Base-by-base conservation (phyloP, 1,140 invertebrate species). In the Laupala kohalensis region DNA sequence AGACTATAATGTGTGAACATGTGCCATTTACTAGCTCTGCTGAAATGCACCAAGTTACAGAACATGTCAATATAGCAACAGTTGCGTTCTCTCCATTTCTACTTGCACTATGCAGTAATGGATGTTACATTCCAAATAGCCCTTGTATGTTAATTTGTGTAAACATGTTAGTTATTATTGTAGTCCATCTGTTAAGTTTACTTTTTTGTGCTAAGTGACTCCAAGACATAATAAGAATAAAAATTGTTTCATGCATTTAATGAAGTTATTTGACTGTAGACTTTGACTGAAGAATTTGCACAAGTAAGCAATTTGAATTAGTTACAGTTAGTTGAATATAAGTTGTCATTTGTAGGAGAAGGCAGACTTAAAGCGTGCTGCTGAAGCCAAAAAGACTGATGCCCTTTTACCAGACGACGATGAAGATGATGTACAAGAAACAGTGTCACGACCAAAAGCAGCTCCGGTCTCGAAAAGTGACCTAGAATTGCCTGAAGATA, bases 361-460 rank as follows among this genome's bases (percentile, higher is more conserved):
- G 69, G 78, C 80, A 71, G 78, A 78, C 70, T 64, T 77, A 25
- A 73, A 70, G 19, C 69, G 75, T 72, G 73, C 78, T 75, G 82
- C 80, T 69, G 78, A 81, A 64, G 83, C 81, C 70, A 90, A 85
- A 81, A 90, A 87, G 80, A 89, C 85, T 72, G 86, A 88, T 79
- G 84, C 81, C 72, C 70, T 78, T 37, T 78, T 79, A 65, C 81
- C 83, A 65, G 85, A 87, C 78, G 77, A 77, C 63, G 66, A 73
- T 15, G 69, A 74, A 53, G 75, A 74, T 67, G 76, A 79, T 37
- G 65, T 71, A 29, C 77, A 80, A 27, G 79, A 82, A 24, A 81
- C n/a, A 80, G 4, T 82, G 9, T 53, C 37, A 53, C 9, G 83
- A 67, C 78, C 70, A 4, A 26, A 65, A 26, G 72, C 75, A 27